Conservation (phyloP, 2,888 invertebrate genomes). For the Elysia crispata region DNA sequence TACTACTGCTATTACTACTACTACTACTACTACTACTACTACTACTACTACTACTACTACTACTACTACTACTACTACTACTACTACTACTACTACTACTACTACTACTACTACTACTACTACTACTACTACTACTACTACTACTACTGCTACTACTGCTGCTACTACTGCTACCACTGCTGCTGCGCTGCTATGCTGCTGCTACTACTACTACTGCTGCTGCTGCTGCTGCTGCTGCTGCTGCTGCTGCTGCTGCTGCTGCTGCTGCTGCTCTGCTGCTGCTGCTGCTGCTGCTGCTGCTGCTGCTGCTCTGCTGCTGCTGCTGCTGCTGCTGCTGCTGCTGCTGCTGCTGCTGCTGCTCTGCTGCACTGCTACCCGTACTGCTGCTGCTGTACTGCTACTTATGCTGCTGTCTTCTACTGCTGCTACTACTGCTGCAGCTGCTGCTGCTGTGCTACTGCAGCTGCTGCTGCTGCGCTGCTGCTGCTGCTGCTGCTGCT, state of each 20-base stretch:
- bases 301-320: too few relatives aligned
- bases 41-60: constrained; percentile 36
- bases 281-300: too few relatives aligned
- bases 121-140: background rate
- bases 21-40: constrained; percentile 37
- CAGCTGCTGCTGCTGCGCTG: too few relatives aligned
- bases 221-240: background rate
- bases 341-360: too few relatives aligned
- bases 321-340: too few relatives aligned
- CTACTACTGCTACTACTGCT: background rate
- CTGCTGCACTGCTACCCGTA: background rate
- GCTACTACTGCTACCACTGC: background rate
- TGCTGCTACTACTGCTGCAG: too few relatives aligned
- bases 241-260: background rate
- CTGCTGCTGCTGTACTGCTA: background rate
- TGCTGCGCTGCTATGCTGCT: too few relatives aligned
- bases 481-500: background rate
- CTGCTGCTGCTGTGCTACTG: too few relatives aligned
- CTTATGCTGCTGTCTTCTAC: background rate
- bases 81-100: constrained; percentile 34
- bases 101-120: constrained; percentile 10
- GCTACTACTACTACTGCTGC: background rate
- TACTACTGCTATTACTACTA: constrained; percentile 32
- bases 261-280: too few relatives aligned
- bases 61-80: constrained; percentile 36